Base-by-base conservation (phyloP, 1,140 invertebrate species). In the Drosophila sp. region DNA sequence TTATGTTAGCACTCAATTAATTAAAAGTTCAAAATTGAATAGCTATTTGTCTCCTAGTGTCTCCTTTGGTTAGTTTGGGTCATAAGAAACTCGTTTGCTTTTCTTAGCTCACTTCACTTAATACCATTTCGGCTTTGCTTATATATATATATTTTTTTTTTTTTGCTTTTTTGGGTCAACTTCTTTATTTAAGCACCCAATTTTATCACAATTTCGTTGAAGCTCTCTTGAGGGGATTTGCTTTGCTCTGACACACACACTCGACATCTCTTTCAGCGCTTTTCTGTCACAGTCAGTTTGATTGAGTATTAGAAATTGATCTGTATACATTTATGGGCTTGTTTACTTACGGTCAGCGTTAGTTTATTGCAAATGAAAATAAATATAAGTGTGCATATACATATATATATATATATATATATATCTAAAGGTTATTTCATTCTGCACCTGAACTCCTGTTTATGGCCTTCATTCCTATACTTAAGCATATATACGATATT, bases 271-370 rank as follows among this genome's bases (percentile, higher is more conserved):
- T 47, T 47, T 25, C 6, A 23, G 17, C 44, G 8, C 10, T 3
- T 11, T 10, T 8, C 35, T 38, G 35, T 10, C 44, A 27, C 44
- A 25, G 44, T 27, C 44, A 27, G 44, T 84, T 79, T 87, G 79
- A 89, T 89, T 86, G 84, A 81, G 83, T 80, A 86, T 86, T 83
- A 71, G 83, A 81, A 86, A 86, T 86, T 86, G 83, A 89, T 80
- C 84, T 83, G 63, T 74, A 27, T 50, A 64, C 79, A 72, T 87
- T 89, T 89, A 87, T 89, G 80, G 76, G 76, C 76, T 73, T 89
- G 84, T 77, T 78, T 68, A 66, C 76, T 76, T 66, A 41, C 60
- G 70, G 64, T 61, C 70, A 44, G 78, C 69, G 74, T 81, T 86
- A 83, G 79, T 89, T 86, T 87, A 86, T 83, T 72, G 66, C 83